A percentile compares a stretch with the other conserved stretches of the same genome.
Evolutionary conservation across 1,140 invertebrate genomes (phyloP).

Genomic region (Caenorhabditis tropicalis): DNA sequence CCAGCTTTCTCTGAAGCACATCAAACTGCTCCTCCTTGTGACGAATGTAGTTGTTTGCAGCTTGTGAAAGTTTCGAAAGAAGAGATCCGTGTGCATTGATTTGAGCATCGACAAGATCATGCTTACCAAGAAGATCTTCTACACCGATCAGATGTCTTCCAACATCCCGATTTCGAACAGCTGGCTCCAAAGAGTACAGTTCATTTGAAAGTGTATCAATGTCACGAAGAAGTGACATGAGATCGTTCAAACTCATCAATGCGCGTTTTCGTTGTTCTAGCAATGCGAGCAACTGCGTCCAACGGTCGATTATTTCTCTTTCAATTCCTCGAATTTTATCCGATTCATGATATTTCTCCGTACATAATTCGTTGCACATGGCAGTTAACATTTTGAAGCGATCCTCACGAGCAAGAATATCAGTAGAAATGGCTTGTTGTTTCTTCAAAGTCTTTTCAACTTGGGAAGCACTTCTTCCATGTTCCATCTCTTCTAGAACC

Average conservation of each 20-base stretch:
- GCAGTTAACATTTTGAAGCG: slow-evolving; percentile 89
- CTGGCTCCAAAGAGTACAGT: slow-evolving; percentile 77
- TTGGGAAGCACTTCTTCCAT: slow-evolving; percentile 78
- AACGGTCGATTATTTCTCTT: slow-evolving; percentile 85
- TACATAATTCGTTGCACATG: slow-evolving; percentile 81
- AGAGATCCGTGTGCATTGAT: slow-evolving; percentile 74
- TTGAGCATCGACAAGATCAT: slow-evolving; percentile 84
- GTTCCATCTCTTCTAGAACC: slow-evolving; percentile 78
- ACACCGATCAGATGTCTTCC: slow-evolving; percentile 89
- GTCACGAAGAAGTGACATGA: slow-evolving; percentile 68
- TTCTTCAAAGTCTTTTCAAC: slow-evolving; percentile 97
- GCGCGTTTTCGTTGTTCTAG: slow-evolving; percentile 85
- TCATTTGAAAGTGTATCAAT: slow-evolving; percentile 84
- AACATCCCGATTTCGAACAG: slow-evolving; percentile 85
- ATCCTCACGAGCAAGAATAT: slow-evolving; percentile 90
- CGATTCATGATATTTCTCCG: slow-evolving; percentile 88
- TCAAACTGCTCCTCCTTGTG: slow-evolving; percentile 72
- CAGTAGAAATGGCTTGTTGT: slow-evolving; percentile 95
- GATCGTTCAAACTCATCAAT: slow-evolving; percentile 76
- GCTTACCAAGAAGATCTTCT: slow-evolving; percentile 90
- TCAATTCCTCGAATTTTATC: slow-evolving; percentile 83
- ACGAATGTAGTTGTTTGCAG: slow-evolving; percentile 74
- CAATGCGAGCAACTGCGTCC: slow-evolving; percentile 84
- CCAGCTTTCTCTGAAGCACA: slow-evolving; percentile 62
- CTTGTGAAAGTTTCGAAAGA: slow-evolving; percentile 77